These are phyloP conservation scores for Pimpla rufipes DNA, from an alignment of 2,888 invertebrate species.

Conservation along the genomic window DNA sequence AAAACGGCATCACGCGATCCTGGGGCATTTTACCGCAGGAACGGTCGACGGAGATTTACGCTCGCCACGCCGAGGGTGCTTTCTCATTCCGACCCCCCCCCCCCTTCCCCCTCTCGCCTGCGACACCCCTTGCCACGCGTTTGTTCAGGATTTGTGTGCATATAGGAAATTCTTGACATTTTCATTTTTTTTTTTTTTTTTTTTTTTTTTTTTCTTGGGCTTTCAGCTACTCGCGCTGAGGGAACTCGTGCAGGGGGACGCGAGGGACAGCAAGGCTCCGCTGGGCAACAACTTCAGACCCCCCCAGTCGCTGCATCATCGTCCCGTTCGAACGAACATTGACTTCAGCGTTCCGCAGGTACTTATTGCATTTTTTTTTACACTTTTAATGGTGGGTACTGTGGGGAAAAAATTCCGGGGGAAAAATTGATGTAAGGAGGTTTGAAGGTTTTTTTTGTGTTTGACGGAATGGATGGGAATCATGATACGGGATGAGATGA, in stretches of 20 bases:
- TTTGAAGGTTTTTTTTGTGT: neutral
- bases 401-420: no score
- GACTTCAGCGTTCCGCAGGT: conserved; percentile 94
- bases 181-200: conserved; percentile 11
- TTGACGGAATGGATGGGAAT: neutral
- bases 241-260: conserved; percentile 95
- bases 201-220: conserved; percentile 57
- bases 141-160: neutral
- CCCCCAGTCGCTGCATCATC: conserved; percentile 96
- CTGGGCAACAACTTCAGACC: conserved; percentile 98
- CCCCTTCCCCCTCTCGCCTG: conserved; percentile 30
- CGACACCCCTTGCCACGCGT: conserved; percentile 5
- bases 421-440: neutral
- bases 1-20: conserved; percentile 65
- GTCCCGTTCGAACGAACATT: conserved; percentile 98
- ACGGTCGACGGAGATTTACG: conserved; percentile 55
- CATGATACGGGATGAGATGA: no score
- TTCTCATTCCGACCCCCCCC: conserved; percentile 35
- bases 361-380: conserved; percentile 75
- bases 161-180: conserved; percentile 6
- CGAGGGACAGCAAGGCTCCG: conserved; percentile 94
- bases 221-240: conserved; percentile 93
- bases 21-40: conserved; percentile 55
- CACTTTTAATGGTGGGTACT: no score
- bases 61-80: neutral